phyloP scores from a whole-genome alignment of 1,140 invertebrate genomes.

The Samia ricini region DNA sequence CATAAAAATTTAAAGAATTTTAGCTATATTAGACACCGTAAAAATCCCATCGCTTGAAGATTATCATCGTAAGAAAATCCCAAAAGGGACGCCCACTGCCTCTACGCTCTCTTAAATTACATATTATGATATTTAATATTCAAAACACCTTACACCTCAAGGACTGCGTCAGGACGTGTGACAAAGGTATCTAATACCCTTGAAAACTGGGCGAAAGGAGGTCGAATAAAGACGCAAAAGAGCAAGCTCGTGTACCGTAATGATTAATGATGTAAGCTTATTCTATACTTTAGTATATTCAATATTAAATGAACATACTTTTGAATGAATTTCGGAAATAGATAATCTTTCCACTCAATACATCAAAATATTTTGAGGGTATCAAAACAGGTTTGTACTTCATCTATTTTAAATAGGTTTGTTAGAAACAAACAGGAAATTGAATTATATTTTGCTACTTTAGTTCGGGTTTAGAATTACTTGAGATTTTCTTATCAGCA shows the following conservation, averaged over 20 bases:
- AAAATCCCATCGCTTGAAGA: background rate
- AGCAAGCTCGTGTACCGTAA: conserved; percentile 11
- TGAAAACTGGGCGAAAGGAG: conserved; percentile 17
- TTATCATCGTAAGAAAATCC: background rate
- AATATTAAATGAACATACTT: background rate
- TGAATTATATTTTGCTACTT: background rate
- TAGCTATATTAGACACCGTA: background rate
- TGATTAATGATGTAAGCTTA: conserved; percentile 23
- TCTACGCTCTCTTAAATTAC: background rate
- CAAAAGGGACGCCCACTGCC: background rate
- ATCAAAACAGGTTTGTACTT: too few relatives aligned
- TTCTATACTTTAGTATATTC: background rate
- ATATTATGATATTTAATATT: conserved; percentile 11
- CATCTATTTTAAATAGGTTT: background rate
- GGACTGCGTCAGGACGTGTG: conserved; percentile 10
- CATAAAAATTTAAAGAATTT: background rate
- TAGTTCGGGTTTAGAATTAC: background rate
- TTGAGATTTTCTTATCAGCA: background rate
- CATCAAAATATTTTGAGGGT: too few relatives aligned
- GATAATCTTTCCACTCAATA: background rate
- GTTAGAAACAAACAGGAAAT: background rate
- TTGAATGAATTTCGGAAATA: background rate
- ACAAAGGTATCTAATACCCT: conserved; percentile 18
- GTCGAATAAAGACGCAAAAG: conserved; percentile 11
- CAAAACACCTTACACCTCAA: conserved; percentile 13